These are phyloP conservation scores for Allolobophora icterica DNA, from an alignment of 2,888 invertebrate genomes.

Conservation along the genomic window DNA sequence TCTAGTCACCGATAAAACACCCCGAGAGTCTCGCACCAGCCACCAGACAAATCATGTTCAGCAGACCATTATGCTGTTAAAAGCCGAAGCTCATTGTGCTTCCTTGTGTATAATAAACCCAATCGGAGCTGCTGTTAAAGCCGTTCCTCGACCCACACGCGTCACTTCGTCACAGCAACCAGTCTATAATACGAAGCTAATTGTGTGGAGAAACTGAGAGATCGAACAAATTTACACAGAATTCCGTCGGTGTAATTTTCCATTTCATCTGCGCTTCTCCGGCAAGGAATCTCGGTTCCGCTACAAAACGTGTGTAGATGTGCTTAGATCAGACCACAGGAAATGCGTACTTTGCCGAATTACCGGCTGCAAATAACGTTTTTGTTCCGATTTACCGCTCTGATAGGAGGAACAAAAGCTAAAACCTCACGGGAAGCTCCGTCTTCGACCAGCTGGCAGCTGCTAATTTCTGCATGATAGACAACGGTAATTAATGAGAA, in stretches of 20 bases:
- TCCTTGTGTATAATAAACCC: slow-evolving; percentile 28
- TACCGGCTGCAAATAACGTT: not conserved
- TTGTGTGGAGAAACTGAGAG: slow-evolving; percentile 27
- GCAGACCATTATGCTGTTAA: slow-evolving; percentile 25
- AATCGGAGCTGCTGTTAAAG: slow-evolving; percentile 8
- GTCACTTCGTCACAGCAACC: not conserved
- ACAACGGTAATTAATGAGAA: not conserved
- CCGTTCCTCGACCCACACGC: slow-evolving; percentile 12
- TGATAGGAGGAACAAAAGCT: not conserved
- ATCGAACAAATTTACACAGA: slow-evolving; percentile 14
- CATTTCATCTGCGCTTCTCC: not conserved
- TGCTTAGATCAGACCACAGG: not conserved
- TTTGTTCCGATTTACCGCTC: not conserved
- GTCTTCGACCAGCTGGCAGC: not conserved
- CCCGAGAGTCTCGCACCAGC: not conserved
- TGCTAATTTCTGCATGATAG: slow-evolving; percentile 17
- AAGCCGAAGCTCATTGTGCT: slow-evolving; percentile 20
- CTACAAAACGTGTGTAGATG: not conserved
- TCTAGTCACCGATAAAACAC: slow-evolving; percentile 24
- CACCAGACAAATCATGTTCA: slow-evolving; percentile 26
- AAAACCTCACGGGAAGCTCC: not conserved
- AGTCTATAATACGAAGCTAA: slow-evolving; percentile 27
- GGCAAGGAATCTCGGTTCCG: not conserved
- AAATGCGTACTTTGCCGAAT: not conserved
- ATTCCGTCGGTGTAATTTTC: slow-evolving; percentile 18